Evolutionary conservation across 2,888 invertebrate species (phyloP), one percentile per base, ranked within the genome.

Genomic region (Meteorus colon): DNA sequence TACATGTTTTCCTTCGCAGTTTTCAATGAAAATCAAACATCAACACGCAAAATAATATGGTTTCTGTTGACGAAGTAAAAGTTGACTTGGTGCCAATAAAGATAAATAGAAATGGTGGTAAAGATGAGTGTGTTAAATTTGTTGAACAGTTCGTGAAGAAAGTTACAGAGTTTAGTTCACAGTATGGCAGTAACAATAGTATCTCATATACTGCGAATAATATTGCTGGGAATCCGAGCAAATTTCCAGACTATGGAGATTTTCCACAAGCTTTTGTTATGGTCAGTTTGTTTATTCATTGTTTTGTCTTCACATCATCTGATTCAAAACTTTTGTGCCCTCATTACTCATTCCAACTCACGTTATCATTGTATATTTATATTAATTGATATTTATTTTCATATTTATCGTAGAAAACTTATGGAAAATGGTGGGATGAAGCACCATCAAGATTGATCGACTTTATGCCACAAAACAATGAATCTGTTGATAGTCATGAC

Each of bases 181-280:
- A 96, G 90, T 98, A 97, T 91, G 97, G 97, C 78, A 95, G 95
- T 88, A 95, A 94, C 89, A 94, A 93, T 78, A 96, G 96, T 90
- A 95, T 96, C 86, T 96, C 96, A 0, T 97, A 97, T 87, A 95
- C 96, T 4, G 97, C 96, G 5, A 93, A 94, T 72, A 97, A 97
- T 90, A 92, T 98, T 75, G 93, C 95, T 71, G 97, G 97, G 10
- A 94, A 94, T 82, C 96, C 96, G 14, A 94, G 94, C 34, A 95
- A 95, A 88, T 97, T 94, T 91, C 97, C 97, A 0, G 93, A 94
- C 79, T 97, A 97, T 89, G 97, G 97, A 24, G 97, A 98, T 88
- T 97, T 95, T 91, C 96, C 96, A 12, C 94, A 96, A 89, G 95
- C 96, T 16, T 97, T 95, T 91, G 95, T 96, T 76, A 95, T 97